phyloP scores from a whole-genome alignment of 2,888 invertebrate genomes.

The Cosmopolites sordidus region DNA sequence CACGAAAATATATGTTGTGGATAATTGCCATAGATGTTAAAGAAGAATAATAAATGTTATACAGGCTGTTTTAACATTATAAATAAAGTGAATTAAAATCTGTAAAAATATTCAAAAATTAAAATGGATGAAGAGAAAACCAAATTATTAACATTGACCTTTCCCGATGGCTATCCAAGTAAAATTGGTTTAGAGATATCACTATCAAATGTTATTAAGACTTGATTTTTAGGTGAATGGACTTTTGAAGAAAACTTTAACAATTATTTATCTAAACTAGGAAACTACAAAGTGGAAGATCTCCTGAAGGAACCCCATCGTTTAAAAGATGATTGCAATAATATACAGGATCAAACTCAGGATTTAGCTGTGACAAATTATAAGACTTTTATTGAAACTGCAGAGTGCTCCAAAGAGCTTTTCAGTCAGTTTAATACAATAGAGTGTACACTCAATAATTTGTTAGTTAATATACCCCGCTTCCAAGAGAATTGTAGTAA shows the following conservation, averaged over 20 bases:
- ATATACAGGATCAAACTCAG: conserved; percentile 81
- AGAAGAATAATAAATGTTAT: too few species aligned
- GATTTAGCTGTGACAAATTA: conserved; percentile 90
- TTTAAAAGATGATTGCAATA: conserved; percentile 72
- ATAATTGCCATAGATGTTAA: too few species aligned
- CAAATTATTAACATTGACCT: conserved; percentile 19
- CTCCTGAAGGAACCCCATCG: conserved; percentile 80
- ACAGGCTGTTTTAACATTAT: too few species aligned
- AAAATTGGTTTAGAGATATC: too few species aligned
- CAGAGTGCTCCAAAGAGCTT: conserved; percentile 85
- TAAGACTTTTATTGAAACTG: conserved; percentile 92
- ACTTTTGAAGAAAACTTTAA: conserved; percentile 56
- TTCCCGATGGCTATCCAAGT: conserved; percentile 16
- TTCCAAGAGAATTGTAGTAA: conserved; percentile 75
- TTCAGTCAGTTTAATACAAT: conserved; percentile 74
- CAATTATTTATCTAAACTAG: conserved; percentile 76
- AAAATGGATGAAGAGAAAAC: conserved; percentile 15
- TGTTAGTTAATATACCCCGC: conserved; percentile 69
- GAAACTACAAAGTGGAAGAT: conserved; percentile 79
- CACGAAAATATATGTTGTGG: too few species aligned
- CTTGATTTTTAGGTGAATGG: conserved; percentile 45
- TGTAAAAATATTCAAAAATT: too few species aligned
- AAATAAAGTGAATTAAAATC: too few species aligned
- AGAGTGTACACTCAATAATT: conserved; percentile 64
- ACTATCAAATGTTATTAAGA: not conserved